These are phyloP conservation scores for Prionailurus bengalensis DNA, from an alignment of 2,113 vertebrate species.

Conservation along the genomic window DNA sequence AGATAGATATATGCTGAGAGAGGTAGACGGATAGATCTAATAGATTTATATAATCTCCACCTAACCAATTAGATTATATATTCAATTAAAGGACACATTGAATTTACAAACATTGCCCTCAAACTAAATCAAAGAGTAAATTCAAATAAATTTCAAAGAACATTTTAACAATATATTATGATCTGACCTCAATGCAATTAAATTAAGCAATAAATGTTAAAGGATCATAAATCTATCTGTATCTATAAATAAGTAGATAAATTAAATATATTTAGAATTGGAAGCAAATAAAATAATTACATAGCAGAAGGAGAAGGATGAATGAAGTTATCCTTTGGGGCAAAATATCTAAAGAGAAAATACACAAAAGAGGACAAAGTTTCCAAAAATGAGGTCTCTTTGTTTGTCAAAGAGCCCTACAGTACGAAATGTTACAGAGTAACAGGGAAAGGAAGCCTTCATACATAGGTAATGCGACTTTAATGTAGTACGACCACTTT, in stretches of 20 bases:
- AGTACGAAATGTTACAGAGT: rapidly evolving
- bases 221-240: background rate
- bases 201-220: background rate
- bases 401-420: background rate
- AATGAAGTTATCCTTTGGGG: background rate
- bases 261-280: background rate
- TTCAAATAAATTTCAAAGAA: conserved; percentile 8
- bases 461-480: background rate
- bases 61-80: background rate
- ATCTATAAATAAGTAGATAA: background rate
- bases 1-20: background rate
- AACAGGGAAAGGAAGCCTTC: background rate
- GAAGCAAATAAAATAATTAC: background rate
- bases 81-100: background rate
- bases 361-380: background rate
- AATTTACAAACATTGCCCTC: background rate
- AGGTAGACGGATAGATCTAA: background rate
- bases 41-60: background rate
- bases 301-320: background rate
- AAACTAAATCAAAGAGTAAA: conserved; percentile 2
- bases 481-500: background rate
- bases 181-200: background rate
- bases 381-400: background rate
- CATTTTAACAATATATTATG: background rate
- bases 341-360: background rate